Conservation (phyloP, 2,797 vertebrate genomes). For the Buphagus erythrorhynchus region DNA sequence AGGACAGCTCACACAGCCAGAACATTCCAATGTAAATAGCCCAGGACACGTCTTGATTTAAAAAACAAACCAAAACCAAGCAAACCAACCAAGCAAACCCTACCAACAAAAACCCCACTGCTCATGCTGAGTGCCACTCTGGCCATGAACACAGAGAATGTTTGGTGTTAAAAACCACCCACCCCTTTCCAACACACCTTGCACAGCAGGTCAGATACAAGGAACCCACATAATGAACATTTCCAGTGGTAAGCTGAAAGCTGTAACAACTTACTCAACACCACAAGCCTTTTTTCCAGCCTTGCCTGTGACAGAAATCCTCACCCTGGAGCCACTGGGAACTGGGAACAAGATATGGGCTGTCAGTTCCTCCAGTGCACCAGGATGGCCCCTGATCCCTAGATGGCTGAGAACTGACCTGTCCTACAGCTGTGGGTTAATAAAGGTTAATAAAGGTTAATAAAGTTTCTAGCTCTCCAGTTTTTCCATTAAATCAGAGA, state of each 20-base stretch:
- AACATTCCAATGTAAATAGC: not conserved
- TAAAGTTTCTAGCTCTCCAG: not conserved
- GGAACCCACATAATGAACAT: not conserved
- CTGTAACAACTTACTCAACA: not conserved
- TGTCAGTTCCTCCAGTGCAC: not conserved
- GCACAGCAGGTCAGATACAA: not conserved
- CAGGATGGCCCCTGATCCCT: accelerated
- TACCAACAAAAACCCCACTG: not conserved
- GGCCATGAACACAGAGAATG: accelerated
- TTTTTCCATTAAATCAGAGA: not conserved
- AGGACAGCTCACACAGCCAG: not conserved
- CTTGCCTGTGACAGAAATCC: not conserved
- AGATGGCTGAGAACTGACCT: not conserved
- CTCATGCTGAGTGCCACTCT: accelerated
- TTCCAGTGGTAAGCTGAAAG: not conserved
- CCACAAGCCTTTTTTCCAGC: not conserved
- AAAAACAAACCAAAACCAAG: not conserved
- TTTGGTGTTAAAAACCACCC: not conserved
- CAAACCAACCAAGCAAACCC: not conserved
- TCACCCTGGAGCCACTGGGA: not conserved
- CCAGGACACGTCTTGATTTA: not conserved
- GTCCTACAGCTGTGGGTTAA: no score
- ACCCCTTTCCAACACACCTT: not conserved
- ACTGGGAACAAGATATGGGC: not conserved
- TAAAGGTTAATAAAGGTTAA: not conserved